phyloP scores from a whole-genome alignment of 2,888 invertebrate species.

The Macroteleia sp. region DNA sequence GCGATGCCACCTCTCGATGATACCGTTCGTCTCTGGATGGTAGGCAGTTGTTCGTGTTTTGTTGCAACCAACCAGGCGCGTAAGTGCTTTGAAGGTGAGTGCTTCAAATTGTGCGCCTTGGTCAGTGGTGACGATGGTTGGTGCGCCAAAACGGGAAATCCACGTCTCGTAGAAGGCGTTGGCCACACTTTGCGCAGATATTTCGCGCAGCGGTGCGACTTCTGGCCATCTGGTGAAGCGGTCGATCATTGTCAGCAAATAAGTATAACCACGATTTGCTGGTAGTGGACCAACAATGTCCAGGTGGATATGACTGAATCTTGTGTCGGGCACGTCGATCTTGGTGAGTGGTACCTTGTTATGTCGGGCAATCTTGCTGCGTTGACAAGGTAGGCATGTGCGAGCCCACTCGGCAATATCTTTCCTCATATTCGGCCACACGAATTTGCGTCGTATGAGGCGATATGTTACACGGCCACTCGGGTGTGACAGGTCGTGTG shows the following conservation, averaged over 20 bases:
- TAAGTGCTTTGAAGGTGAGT: background rate
- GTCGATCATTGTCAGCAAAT: no score
- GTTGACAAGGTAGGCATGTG: background rate
- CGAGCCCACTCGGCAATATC: background rate
- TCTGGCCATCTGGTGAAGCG: no score
- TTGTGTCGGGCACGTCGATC: background rate
- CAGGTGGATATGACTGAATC: background rate
- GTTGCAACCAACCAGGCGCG: background rate
- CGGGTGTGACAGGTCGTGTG: background rate
- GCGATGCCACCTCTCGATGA: background rate
- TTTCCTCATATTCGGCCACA: background rate
- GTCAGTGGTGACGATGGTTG: background rate
- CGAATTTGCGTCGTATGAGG: background rate
- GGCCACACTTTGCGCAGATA: constrained; percentile 36
- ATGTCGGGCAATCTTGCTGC: background rate
- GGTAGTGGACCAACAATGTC: background rate
- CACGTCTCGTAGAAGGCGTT: constrained; percentile 52
- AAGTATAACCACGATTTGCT: background rate
- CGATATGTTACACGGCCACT: background rate
- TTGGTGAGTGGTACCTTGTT: background rate
- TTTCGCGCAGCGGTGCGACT: background rate
- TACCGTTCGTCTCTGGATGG: background rate
- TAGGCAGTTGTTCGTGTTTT: background rate
- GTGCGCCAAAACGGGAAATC: constrained; percentile 43
- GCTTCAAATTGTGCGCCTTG: background rate